A percentile compares a stretch with the other conserved stretches of the same genome.
Evolutionary conservation across 1,140 invertebrate species (phyloP).

Genomic region (Cherax destructor): DNA sequence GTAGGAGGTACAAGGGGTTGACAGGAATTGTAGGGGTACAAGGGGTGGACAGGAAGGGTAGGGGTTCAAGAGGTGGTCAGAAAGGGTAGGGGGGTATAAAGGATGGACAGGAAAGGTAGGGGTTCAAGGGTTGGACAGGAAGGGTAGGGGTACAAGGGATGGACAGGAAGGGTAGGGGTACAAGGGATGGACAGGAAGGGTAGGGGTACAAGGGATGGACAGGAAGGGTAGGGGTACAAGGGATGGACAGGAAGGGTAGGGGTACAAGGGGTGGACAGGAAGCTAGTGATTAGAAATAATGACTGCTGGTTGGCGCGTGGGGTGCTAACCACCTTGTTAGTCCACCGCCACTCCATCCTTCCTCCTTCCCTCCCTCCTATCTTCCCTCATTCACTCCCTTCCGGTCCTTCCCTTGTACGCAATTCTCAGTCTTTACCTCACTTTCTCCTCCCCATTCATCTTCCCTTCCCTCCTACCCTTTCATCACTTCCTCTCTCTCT

Average conservation of each 20-base stretch:
- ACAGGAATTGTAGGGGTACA: no score
- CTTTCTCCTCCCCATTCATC: background rate
- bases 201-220: no score
- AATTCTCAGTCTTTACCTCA: background rate
- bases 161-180: no score
- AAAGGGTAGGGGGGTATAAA: no score
- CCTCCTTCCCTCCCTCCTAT: background rate
- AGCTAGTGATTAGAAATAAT: slow-evolving; percentile 24
- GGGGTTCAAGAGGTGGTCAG: background rate
- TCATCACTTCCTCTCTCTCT: background rate
- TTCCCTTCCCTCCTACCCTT: background rate
- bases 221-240: no score
- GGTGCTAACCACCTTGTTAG: slow-evolving; percentile 26
- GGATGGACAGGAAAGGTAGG: no score
- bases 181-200: no score
- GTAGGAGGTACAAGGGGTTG: no score
- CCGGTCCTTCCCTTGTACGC: background rate
- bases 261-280: slow-evolving; percentile 5
- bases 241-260: background rate
- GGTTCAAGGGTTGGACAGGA: no score
- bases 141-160: no score
- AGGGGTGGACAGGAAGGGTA: background rate
- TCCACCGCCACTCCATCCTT: background rate
- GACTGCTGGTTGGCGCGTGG: background rate
- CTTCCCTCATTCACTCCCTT: background rate